These are phyloP conservation scores for Lamprologus sp. DNA, from an alignment of 2,113 vertebrate genomes.

Conservation along the genomic window DNA sequence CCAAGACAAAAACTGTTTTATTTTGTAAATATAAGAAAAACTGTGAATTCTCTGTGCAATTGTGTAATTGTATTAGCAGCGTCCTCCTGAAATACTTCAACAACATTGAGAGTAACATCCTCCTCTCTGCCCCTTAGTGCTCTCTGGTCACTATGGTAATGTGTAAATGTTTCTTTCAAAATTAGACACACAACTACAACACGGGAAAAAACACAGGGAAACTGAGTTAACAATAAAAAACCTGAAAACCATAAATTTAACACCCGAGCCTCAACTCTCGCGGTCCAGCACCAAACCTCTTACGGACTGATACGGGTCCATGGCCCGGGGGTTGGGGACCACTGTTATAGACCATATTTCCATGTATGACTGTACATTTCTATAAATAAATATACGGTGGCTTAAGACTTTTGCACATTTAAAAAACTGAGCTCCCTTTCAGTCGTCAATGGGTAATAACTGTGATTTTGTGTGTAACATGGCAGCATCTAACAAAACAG, in stretches of 20 bases:
- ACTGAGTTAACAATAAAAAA: accelerated
- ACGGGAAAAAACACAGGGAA: accelerated
- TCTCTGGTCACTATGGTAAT: not conserved
- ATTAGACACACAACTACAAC: not conserved
- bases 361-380: not conserved
- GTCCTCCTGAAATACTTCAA: accelerated
- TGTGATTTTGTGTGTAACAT: not conserved
- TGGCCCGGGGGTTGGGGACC: accelerated
- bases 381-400: not conserved
- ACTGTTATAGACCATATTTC: not conserved
- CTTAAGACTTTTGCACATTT: not conserved
- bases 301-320: accelerated
- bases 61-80: not conserved
- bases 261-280: not conserved
- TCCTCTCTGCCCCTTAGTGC: accelerated
- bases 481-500: not conserved
- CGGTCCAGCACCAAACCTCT: not conserved
- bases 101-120: not conserved
- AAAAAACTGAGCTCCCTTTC: not conserved
- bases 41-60: not conserved
- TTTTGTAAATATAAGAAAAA: not conserved
- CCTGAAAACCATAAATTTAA: not conserved
- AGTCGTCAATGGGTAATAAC: not conserved
- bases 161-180: accelerated
- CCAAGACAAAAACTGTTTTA: accelerated